Conservation (phyloP, 2,888 invertebrate species). For the Pseudanteris insignis region DNA sequence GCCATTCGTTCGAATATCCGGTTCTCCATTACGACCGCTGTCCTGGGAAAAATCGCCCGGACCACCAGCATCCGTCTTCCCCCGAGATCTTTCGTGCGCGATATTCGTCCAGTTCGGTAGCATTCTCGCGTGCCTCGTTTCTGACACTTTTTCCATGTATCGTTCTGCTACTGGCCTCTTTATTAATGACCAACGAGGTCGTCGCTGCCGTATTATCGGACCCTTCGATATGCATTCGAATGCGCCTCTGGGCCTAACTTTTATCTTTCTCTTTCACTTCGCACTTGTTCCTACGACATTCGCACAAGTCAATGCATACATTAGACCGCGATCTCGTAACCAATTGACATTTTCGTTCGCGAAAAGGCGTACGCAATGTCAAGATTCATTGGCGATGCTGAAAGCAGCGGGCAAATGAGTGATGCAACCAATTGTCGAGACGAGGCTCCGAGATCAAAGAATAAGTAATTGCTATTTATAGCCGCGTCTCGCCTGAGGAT, state of each 20-base stretch:
- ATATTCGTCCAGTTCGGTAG: conserved; percentile 50
- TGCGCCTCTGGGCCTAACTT: conserved; percentile 8
- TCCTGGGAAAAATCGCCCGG: conserved; percentile 41
- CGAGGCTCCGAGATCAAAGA: conserved; percentile 20
- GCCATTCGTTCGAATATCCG: conserved; percentile 33
- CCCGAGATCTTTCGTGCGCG: conserved; percentile 36
- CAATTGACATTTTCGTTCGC: conserved; percentile 14
- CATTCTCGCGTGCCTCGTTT: conserved; percentile 43
- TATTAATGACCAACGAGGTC: conserved; percentile 39
- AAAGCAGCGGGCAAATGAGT: conserved; percentile 9
- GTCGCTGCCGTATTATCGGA: conserved; percentile 30
- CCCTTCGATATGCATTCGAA: conserved; percentile 24
- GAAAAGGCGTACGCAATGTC: too few relatives aligned
- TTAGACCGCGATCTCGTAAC: conserved; percentile 2
- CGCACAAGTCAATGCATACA: conserved; percentile 20
- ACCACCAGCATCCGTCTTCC: conserved; percentile 48
- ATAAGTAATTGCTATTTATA: conserved; percentile 37
- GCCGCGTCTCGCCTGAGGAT: conserved; percentile 7
- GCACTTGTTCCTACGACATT: conserved; percentile 15
- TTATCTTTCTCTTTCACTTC: conserved; percentile 17
- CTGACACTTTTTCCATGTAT: conserved; percentile 46
- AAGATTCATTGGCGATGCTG: conserved; percentile 15
- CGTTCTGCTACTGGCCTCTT: conserved; percentile 45
- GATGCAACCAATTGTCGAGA: conserved; percentile 31
- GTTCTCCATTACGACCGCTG: conserved; percentile 30